phyloP scores from a whole-genome alignment of 2,113 vertebrate species.

The Murina feae region DNA sequence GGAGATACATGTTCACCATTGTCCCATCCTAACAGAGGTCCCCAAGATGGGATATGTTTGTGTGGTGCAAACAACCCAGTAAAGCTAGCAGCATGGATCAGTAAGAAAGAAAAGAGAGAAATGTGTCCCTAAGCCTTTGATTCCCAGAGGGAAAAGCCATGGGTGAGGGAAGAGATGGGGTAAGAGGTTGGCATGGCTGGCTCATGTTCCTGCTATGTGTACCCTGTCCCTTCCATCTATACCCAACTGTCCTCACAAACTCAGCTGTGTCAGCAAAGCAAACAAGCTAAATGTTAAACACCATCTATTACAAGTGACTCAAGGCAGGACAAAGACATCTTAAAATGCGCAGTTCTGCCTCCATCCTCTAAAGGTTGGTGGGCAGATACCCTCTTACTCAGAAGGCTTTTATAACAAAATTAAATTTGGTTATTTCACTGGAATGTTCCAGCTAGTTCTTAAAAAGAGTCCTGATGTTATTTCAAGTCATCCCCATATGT shows the following conservation, averaged over 20 bases:
- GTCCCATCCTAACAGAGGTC: background rate
- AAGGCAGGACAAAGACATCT: background rate
- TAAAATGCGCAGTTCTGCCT: background rate
- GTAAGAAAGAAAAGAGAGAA: background rate
- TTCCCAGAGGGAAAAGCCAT: background rate
- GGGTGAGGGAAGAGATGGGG: background rate
- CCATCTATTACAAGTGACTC: background rate
- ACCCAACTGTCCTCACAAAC: background rate
- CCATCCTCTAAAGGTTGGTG: background rate
- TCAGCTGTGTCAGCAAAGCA: background rate
- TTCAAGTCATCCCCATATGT: background rate
- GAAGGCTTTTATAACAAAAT: background rate
- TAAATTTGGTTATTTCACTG: slow-evolving; percentile 18
- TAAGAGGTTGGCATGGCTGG: background rate
- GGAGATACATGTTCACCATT: background rate
- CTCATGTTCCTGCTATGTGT: background rate
- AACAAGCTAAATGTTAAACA: background rate
- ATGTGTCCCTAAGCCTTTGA: background rate
- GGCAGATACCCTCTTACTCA: background rate
- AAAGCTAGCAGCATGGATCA: background rate
- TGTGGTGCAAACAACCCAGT: background rate
- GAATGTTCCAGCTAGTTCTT: background rate
- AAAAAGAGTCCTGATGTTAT: background rate
- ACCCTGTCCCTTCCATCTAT: too few species aligned
- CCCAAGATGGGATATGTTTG: background rate